These are phyloP conservation scores for Diorhabda carinulata DNA, from an alignment of 1,140 invertebrate genomes.

Conservation along the genomic window DNA sequence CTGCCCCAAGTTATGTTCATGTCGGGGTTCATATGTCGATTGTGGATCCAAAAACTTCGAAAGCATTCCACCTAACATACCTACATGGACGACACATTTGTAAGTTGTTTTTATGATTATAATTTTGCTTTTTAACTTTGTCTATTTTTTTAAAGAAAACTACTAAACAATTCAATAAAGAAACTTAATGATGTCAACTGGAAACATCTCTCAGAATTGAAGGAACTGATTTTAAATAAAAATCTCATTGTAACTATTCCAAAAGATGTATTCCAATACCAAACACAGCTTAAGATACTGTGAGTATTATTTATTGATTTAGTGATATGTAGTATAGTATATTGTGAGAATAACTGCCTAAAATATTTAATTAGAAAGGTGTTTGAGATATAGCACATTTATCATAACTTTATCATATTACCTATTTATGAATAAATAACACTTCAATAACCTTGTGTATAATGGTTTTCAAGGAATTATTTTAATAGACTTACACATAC, in stretches of 20 bases:
- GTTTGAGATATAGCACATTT: too few species aligned
- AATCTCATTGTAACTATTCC: slow-evolving; percentile 70
- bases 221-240: slow-evolving; percentile 74
- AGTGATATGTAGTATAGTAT: too few species aligned
- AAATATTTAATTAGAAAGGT: too few species aligned
- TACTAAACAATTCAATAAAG: slow-evolving; percentile 73
- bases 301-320: slow-evolving; percentile 50
- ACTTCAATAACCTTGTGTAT: too few species aligned
- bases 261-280: slow-evolving; percentile 68
- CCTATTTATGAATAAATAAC: too few species aligned
- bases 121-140: slow-evolving; percentile 19
- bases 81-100: slow-evolving; percentile 59
- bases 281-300: slow-evolving; percentile 67
- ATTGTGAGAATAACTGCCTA: too few species aligned
- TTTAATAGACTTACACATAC: too few species aligned
- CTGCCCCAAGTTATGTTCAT: slow-evolving; percentile 58
- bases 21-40: slow-evolving; percentile 56
- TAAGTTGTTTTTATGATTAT: slow-evolving; percentile 48
- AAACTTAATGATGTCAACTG: slow-evolving; percentile 65
- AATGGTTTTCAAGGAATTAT: too few species aligned
- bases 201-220: slow-evolving; percentile 66
- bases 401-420: too few species aligned
- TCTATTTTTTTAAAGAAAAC: slow-evolving; percentile 54
- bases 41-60: slow-evolving; percentile 58
- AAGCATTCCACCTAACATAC: slow-evolving; percentile 54